phyloP scores from a whole-genome alignment of 2,113 vertebrate genomes.

The Colistium nudipinnis region DNA sequence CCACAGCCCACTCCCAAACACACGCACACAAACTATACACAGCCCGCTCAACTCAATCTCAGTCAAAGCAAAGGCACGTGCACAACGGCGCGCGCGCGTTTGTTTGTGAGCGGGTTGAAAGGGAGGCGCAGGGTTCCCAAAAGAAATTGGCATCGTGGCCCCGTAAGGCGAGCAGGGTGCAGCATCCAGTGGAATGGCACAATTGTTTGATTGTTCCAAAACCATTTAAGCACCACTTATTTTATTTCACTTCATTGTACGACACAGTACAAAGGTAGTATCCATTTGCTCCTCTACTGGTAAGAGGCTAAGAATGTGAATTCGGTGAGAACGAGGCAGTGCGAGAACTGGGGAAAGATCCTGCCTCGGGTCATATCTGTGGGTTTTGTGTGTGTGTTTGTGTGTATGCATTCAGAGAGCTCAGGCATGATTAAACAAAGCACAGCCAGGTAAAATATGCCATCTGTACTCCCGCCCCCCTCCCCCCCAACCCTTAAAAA shows the following conservation, averaged over 20 bases:
- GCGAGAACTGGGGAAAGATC: slow-evolving; percentile 58
- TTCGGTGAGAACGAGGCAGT: slow-evolving; percentile 73
- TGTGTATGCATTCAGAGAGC: slow-evolving; percentile 35
- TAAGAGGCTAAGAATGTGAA: slow-evolving; percentile 42
- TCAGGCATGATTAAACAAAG: slow-evolving; percentile 79
- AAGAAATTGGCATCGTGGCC: slow-evolving; percentile 39
- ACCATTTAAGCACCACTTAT: slow-evolving; percentile 6
- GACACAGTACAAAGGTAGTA: background rate
- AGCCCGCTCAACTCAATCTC: slow-evolving; percentile 67
- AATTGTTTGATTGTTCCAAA: slow-evolving; percentile 40
- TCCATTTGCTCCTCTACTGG: slow-evolving; percentile 8
- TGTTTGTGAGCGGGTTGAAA: slow-evolving; percentile 23
- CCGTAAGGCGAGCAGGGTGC: slow-evolving; percentile 8
- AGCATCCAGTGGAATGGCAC: slow-evolving; percentile 3
- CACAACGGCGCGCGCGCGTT: background rate
- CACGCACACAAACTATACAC: slow-evolving; percentile 68
- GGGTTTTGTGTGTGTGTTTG: slow-evolving; percentile 36
- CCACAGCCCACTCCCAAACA: slow-evolving; percentile 62
- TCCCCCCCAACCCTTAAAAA: slow-evolving; percentile 24
- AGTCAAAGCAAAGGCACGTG: slow-evolving; percentile 38
- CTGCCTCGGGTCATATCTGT: slow-evolving; percentile 54
- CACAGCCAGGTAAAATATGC: slow-evolving; percentile 73
- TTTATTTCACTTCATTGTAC: background rate
- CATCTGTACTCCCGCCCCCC: slow-evolving; percentile 54
- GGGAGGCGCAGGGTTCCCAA: slow-evolving; percentile 23